Evolutionary conservation across 1,140 invertebrate genomes (phyloP), one percentile per base, ranked within the genome.

Genomic region (Euschistus heros): DNA sequence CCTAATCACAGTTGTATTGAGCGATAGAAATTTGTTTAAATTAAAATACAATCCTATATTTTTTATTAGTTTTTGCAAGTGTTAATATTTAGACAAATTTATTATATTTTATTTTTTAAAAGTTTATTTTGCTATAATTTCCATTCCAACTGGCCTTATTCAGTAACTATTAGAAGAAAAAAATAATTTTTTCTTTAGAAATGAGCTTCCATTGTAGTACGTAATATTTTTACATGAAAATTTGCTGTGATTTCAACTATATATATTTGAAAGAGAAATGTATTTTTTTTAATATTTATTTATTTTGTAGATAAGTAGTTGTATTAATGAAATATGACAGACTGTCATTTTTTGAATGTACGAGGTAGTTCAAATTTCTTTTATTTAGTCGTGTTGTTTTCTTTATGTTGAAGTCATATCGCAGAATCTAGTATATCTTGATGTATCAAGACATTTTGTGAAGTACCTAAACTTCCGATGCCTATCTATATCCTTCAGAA

Each of bases 221-320:
- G 24, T 57, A 24, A 57, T 57, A 57, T 57, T 57, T 57, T 57
- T 57, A 57, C 54, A 57, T 57, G 18, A 57, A 57, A 57, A 57
- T 57, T 57, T 24, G 24, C 54, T 57, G 54, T 57, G 54, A 57
- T 57, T 57, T 57, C 24, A 22, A 57, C 6, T 24, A 17, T 57
- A 57, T 13, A 8, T 57, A 24, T 57, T 22, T 57, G 54, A 57
- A 57, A 57, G 54, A 57, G 54, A 57, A 24, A 57, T 57, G 54
- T 57, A 57, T 57, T 57, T 57, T 57, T 57, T 57, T 57, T 57
- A 50, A 50, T 57, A 57, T 24, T 57, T 57, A 57, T 57, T 57
- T 57, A 57, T 57, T 57, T 57, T 57, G 18, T 24, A 26, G 54
- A 57, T 57, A 57, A 18, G 33, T 50, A 50, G n/a, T 57, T 24